These are phyloP conservation scores for Hippocampus guttulatus DNA, from an alignment of 2,113 vertebrate genomes.

Conservation along the genomic window DNA sequence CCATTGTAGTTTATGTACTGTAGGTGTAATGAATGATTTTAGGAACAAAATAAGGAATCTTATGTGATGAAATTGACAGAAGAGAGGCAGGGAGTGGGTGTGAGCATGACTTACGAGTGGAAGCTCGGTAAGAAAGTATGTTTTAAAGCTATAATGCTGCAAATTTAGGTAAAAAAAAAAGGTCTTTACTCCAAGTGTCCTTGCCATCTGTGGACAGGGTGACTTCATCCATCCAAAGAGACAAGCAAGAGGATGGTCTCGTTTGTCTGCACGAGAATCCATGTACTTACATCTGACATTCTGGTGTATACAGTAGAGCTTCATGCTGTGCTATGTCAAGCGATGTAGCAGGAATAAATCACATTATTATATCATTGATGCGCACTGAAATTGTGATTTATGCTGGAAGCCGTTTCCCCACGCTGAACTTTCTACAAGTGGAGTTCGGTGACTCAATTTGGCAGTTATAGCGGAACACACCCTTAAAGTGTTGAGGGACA, in stretches of 20 bases:
- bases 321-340: neutral
- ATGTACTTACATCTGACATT: slow-evolving; percentile 6
- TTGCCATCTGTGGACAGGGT: neutral
- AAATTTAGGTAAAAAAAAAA: slow-evolving; percentile 33
- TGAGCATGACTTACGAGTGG: neutral
- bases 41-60: neutral
- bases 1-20: neutral
- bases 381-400: neutral
- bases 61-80: neutral
- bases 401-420: slow-evolving; percentile 2
- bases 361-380: neutral
- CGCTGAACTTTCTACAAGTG: slow-evolving; percentile 8
- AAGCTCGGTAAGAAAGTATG: neutral
- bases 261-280: neutral
- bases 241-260: slow-evolving; percentile 1
- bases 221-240: slow-evolving; percentile 10
- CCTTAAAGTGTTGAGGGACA: slow-evolving; percentile 41
- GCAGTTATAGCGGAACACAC: slow-evolving; percentile 43
- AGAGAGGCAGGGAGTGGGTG: slow-evolving; percentile 7
- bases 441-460: slow-evolving; percentile 18
- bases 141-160: slow-evolving; percentile 24
- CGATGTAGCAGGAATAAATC: neutral
- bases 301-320: neutral
- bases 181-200: slow-evolving; percentile 12
- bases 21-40: neutral